phyloP scores from a whole-genome alignment of 2,113 vertebrate species.

The Anolis sagrei region DNA sequence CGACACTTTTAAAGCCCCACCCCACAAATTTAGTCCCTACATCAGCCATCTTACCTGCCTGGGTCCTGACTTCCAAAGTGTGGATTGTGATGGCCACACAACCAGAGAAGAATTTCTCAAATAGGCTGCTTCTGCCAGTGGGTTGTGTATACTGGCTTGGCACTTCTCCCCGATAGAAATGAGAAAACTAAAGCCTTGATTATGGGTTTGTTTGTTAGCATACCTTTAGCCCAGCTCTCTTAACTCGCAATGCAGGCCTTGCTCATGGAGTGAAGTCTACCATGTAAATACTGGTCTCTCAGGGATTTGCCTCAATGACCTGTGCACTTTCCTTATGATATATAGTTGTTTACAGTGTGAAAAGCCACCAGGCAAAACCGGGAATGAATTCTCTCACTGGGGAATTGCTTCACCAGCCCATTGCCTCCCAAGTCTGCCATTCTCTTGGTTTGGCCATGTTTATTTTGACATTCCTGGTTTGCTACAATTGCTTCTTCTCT shows the following conservation, averaged over 20 bases:
- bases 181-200: not conserved
- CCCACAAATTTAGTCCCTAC: not conserved
- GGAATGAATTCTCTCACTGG: conserved; percentile 4
- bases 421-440: conserved; percentile 14
- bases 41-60: no score
- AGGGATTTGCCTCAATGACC: conserved; percentile 12
- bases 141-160: not conserved
- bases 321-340: not conserved
- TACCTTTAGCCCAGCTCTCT: not conserved
- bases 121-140: not conserved
- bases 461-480: conserved; percentile 28
- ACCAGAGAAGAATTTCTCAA: not conserved
- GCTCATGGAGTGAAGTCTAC: not conserved
- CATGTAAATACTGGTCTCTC: not conserved
- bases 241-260: not conserved
- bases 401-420: conserved; percentile 17
- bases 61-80: not conserved
- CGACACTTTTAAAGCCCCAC: not conserved
- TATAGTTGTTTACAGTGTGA: conserved; percentile 20
- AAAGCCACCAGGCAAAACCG: conserved; percentile 7
- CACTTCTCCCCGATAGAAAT: not conserved
- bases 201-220: not conserved
- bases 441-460: not conserved
- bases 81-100: not conserved
- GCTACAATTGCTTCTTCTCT: not conserved